phyloP scores from a whole-genome alignment of 1,140 invertebrate genomes.

The Eciton burchellii region DNA sequence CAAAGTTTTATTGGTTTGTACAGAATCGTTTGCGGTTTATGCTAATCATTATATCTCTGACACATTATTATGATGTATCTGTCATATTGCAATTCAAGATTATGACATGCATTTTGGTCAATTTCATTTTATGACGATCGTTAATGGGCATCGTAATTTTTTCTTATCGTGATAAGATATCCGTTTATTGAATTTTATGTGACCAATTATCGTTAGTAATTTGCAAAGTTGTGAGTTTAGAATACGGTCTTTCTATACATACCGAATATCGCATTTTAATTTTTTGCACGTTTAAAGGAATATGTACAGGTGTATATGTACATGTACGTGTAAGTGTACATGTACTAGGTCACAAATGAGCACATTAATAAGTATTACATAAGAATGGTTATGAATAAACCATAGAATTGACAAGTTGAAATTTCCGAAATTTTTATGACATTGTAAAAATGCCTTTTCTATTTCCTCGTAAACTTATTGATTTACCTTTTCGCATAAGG shows the following conservation, averaged over 20 bases:
- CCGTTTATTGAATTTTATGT: neutral
- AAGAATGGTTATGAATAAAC: neutral
- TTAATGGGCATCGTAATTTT: neutral
- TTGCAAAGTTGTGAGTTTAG: neutral
- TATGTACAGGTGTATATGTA: too few species aligned
- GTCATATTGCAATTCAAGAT: slow-evolving; percentile 4
- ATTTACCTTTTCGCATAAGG: slow-evolving; percentile 85
- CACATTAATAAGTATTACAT: too few species aligned
- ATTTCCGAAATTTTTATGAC: too few species aligned
- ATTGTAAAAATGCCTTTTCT: too few species aligned
- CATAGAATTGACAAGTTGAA: neutral
- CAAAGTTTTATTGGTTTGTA: slow-evolving; percentile 49
- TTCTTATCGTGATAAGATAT: neutral
- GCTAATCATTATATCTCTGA: slow-evolving; percentile 38
- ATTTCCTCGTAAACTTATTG: too few species aligned
- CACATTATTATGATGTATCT: slow-evolving; percentile 23
- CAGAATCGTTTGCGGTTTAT: slow-evolving; percentile 39
- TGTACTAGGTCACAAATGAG: too few species aligned
- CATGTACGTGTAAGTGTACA: too few species aligned
- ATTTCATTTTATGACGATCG: neutral
- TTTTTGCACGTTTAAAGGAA: too few species aligned
- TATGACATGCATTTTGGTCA: neutral
- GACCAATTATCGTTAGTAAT: neutral
- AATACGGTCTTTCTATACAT: neutral
- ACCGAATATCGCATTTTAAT: too few species aligned